phyloP scores from a whole-genome alignment of 2,797 vertebrate genomes.

The Steatocranus sp. region DNA sequence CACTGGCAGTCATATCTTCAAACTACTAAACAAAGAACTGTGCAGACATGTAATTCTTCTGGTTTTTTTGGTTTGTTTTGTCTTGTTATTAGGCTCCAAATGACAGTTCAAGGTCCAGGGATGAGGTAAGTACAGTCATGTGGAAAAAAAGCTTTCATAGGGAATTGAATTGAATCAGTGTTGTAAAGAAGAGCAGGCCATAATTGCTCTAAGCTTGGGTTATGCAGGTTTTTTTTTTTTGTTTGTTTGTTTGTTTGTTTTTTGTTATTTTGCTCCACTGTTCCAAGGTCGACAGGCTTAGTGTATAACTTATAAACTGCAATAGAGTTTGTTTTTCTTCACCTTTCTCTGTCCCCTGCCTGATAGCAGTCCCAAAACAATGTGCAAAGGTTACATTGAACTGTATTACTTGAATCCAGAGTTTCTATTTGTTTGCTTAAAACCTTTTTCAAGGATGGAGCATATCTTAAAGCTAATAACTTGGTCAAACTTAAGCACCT shows the following conservation, averaged over 20 bases:
- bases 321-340: background rate
- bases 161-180: background rate
- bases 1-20: background rate
- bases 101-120: constrained; percentile 9
- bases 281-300: background rate
- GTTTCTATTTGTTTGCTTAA: background rate
- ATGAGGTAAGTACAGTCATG: constrained; percentile 44
- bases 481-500: background rate
- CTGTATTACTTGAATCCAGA: background rate
- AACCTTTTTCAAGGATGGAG: background rate
- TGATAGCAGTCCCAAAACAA: background rate
- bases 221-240: accelerated
- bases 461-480: background rate
- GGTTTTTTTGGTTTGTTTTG: accelerated
- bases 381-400: background rate
- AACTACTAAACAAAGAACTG: background rate
- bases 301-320: background rate
- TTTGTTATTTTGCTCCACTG: background rate
- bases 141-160: background rate
- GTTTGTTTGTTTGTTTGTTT: no score
- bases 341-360: background rate
- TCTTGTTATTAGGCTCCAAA: constrained; percentile 56
- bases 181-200: background rate
- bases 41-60: no score
- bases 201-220: background rate